Evolutionary conservation across 2,888 invertebrate genomes (phyloP).

Genomic region (Ophion costatus): DNA sequence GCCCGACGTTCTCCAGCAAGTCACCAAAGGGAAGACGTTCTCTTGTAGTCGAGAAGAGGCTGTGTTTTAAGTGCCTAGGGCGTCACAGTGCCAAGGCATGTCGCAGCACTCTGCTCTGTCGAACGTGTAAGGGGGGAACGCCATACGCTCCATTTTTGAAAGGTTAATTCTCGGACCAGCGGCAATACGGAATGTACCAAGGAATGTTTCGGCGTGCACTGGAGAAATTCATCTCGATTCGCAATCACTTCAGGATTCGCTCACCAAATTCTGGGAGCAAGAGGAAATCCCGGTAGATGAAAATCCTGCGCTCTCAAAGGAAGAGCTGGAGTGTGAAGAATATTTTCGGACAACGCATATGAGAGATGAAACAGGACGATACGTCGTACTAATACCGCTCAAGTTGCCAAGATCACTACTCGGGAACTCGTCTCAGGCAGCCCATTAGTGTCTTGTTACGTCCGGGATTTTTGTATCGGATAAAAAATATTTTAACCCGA

Average conservation of each 20-base stretch:
- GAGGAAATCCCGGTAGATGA: conserved; percentile 12
- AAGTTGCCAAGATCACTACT: background rate
- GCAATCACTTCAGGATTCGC: conserved; percentile 2
- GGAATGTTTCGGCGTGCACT: background rate
- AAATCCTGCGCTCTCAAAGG: background rate
- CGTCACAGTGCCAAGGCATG: conserved; percentile 3
- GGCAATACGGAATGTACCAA: background rate
- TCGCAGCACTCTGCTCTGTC: conserved; percentile 1
- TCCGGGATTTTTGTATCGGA: too few relatives aligned
- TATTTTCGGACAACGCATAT: conserved; percentile 28
- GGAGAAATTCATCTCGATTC: background rate
- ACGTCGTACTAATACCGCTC: conserved; percentile 22
- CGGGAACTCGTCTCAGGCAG: conserved; percentile 15
- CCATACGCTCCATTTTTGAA: background rate
- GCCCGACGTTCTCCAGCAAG: background rate
- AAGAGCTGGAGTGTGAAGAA: conserved; percentile 43
- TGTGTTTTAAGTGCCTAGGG: conserved; percentile 27
- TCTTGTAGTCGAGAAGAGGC: background rate
- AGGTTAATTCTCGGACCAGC: conserved; percentile 18
- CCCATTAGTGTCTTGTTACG: conserved; percentile 29
- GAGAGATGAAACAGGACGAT: conserved; percentile 15
- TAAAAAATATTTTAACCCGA: too few relatives aligned
- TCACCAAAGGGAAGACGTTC: background rate
- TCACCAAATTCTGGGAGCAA: conserved; percentile 41
- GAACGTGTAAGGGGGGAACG: conserved; percentile 8